Percentiles rank a stretch among this genome's conserved stretches.
Conservation (phyloP, 2,888 invertebrate species). For the Megalurothrips usitatus region DNA sequence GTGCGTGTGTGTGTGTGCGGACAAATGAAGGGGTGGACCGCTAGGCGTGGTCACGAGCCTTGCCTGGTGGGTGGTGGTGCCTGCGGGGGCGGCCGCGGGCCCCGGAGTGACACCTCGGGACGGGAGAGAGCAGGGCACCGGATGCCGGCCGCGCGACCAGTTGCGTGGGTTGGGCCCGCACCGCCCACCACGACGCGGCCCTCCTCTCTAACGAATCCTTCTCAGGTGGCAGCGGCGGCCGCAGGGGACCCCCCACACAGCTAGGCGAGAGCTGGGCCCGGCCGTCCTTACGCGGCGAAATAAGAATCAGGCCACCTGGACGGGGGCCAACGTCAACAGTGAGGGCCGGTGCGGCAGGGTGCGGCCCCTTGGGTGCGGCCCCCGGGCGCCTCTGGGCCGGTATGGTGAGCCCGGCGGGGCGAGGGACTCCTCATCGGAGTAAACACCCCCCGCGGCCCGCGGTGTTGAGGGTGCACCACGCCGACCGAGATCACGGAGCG, state of each 20-base stretch:
- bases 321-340: not conserved
- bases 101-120: not conserved
- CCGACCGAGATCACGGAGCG: too few relatives aligned
- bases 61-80: not conserved
- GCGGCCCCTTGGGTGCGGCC: too few relatives aligned
- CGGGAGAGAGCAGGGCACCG: too few relatives aligned
- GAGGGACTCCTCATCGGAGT: too few relatives aligned
- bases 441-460: too few relatives aligned
- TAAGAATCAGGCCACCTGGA: not conserved
- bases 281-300: not conserved
- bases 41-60: too few relatives aligned
- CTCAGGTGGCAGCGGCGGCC: not conserved
- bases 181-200: not conserved
- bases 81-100: not conserved
- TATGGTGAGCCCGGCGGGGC: too few relatives aligned
- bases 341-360: not conserved
- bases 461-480: too few relatives aligned
- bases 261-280: not conserved
- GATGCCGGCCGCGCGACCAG: not conserved
- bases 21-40: too few relatives aligned
- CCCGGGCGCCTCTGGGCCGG: too few relatives aligned
- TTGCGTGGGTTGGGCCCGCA: not conserved
- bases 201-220: not conserved
- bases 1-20: too few relatives aligned
- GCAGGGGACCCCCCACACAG: not conserved